A percentile compares a stretch with the other conserved stretches of the same genome.
Conservation (phyloP, 1,140 invertebrate species). For the Arion vulgaris region DNA sequence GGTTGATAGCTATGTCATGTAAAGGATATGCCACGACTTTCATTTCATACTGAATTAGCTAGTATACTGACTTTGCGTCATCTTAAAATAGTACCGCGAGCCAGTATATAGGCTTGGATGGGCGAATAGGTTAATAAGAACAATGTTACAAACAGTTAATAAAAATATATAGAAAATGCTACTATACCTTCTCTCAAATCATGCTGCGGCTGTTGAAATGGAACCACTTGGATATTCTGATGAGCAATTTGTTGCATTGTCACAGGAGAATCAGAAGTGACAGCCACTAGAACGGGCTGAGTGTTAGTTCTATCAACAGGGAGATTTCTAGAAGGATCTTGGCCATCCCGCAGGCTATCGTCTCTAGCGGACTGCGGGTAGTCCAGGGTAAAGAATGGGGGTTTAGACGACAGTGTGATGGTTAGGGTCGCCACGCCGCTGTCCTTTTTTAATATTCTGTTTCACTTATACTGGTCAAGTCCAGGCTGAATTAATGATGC, state of each 20-base stretch:
- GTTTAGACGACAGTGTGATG: slow-evolving; percentile 12
- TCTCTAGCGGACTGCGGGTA: slow-evolving; percentile 12
- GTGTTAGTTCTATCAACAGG: neutral
- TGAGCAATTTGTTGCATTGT: neutral
- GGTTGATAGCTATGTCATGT: too few relatives aligned
- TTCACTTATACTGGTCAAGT: too few relatives aligned
- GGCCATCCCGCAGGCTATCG: slow-evolving; percentile 1
- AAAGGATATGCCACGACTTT: too few relatives aligned
- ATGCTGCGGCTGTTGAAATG: neutral
- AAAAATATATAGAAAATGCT: too few relatives aligned
- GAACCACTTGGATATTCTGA: neutral
- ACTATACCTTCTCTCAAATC: neutral
- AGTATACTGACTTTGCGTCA: too few relatives aligned
- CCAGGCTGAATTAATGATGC: too few relatives aligned
- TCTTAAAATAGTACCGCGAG: too few relatives aligned
- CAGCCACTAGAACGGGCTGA: neutral
- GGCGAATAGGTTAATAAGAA: too few relatives aligned
- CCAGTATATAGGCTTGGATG: too few relatives aligned
- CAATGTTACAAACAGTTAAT: too few relatives aligned
- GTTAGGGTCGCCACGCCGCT: neutral
- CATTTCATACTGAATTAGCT: too few relatives aligned
- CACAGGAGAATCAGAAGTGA: neutral
- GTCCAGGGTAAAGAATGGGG: slow-evolving; percentile 27
- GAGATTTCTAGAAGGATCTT: neutral
- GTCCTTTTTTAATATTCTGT: too few relatives aligned